These are phyloP conservation scores for Anguilla japonica DNA, from an alignment of 2,113 vertebrate genomes.

Conservation along the genomic window DNA sequence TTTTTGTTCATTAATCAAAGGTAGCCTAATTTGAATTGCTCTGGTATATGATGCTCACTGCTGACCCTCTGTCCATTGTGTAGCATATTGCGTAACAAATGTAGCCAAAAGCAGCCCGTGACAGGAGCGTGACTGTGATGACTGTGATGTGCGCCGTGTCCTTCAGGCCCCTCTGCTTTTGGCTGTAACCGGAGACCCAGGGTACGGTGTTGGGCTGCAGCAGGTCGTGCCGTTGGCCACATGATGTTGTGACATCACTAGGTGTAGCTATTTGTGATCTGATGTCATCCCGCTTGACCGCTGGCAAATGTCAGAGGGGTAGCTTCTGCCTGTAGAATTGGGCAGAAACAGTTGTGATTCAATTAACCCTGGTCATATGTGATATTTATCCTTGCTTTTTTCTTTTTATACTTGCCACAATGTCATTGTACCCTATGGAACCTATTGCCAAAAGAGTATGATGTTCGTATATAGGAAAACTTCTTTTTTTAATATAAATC, in stretches of 20 bases:
- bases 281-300: conserved; percentile 29
- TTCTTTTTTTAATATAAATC: too few species aligned
- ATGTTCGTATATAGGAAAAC: not conserved
- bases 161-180: conserved; percentile 36
- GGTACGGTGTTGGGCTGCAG: not conserved
- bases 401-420: not conserved
- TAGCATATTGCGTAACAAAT: conserved; percentile 19
- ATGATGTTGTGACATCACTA: conserved; percentile 24
- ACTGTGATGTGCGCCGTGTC: conserved; percentile 12
- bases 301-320: not conserved
- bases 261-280: conserved; percentile 26
- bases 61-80: conserved; percentile 16
- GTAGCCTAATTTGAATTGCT: not conserved
- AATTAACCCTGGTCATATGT: not conserved
- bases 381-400: not conserved
- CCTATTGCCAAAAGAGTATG: not conserved
- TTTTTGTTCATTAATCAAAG: not conserved
- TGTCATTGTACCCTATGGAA: not conserved
- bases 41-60: not conserved
- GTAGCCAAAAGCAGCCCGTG: conserved; percentile 25
- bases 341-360: conserved; percentile 9
- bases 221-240: conserved; percentile 21
- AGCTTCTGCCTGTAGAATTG: not conserved
- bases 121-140: conserved; percentile 27
- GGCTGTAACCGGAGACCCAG: conserved; percentile 40